Conservation (phyloP, 2,113 vertebrate species). For the Burhinus bistriatus region DNA sequence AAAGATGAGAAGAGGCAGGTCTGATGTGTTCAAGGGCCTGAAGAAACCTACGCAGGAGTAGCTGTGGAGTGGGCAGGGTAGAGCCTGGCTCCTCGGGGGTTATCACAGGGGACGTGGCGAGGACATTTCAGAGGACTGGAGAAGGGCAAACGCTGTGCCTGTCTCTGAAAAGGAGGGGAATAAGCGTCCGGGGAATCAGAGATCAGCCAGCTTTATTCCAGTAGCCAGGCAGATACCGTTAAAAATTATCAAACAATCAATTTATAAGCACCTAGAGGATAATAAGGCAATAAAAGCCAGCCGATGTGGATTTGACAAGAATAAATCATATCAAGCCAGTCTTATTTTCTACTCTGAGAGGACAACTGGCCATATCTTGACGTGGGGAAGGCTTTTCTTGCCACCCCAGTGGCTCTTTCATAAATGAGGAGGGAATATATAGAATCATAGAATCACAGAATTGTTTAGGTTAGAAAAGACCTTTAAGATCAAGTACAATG, state of each 20-base stretch:
- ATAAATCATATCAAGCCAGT: not conserved
- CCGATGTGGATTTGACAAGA: not conserved
- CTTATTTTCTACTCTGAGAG: not conserved
- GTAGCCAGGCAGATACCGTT: not conserved
- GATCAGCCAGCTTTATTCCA: not conserved
- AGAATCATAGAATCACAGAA: not conserved
- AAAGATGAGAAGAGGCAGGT: not conserved
- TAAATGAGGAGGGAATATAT: not conserved
- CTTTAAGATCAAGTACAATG: not conserved
- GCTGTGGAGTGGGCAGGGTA: not conserved
- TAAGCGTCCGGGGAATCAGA: not conserved
- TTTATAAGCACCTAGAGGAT: not conserved
- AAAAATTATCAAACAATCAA: not conserved
- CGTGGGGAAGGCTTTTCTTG: not conserved
- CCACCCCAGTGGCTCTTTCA: not conserved
- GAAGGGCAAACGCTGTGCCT: not conserved
- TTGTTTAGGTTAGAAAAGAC: not conserved
- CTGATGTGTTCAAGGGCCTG: not conserved
- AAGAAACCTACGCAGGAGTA: not conserved
- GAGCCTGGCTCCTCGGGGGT: not conserved
- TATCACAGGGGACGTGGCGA: not conserved
- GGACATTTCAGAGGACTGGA: not conserved
- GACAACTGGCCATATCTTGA: fast-evolving
- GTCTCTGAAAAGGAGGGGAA: not conserved
- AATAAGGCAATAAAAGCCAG: not conserved